phyloP scores from a whole-genome alignment of 2,797 vertebrate genomes.

The Ciconia nigra region DNA sequence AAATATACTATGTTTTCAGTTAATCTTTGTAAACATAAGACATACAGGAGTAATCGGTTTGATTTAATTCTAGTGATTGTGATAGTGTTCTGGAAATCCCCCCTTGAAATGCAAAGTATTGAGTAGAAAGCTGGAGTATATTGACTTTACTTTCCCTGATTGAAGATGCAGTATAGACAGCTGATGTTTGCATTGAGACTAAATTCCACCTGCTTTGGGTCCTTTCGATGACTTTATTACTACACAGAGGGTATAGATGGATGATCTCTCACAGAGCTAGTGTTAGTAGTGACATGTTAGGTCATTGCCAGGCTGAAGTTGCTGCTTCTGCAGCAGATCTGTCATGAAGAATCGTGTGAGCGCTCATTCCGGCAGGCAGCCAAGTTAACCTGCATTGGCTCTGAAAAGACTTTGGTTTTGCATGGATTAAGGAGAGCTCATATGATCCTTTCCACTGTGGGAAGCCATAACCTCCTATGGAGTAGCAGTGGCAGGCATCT shows the following conservation, averaged over 20 bases:
- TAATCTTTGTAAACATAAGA: not conserved
- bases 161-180: not conserved
- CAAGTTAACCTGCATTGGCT: not conserved
- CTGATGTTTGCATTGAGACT: not conserved
- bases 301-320: not conserved
- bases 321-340: not conserved
- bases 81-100: not conserved
- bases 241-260: not conserved
- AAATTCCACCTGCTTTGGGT: not conserved
- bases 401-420: not conserved
- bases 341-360: accelerated
- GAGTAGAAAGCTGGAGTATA: not conserved
- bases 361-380: not conserved
- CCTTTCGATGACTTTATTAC: not conserved
- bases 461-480: not conserved
- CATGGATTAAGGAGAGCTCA: not conserved
- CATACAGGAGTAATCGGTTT: not conserved
- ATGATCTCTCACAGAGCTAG: not conserved
- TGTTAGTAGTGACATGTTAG: not conserved
- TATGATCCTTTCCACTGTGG: not conserved
- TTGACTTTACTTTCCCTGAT: not conserved
- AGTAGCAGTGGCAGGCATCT: not conserved
- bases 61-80: not conserved
- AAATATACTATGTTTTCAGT: not conserved
- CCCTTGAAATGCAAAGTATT: not conserved